Conservation (phyloP, 2,113 vertebrate genomes). For the Colossoma macropomum region DNA sequence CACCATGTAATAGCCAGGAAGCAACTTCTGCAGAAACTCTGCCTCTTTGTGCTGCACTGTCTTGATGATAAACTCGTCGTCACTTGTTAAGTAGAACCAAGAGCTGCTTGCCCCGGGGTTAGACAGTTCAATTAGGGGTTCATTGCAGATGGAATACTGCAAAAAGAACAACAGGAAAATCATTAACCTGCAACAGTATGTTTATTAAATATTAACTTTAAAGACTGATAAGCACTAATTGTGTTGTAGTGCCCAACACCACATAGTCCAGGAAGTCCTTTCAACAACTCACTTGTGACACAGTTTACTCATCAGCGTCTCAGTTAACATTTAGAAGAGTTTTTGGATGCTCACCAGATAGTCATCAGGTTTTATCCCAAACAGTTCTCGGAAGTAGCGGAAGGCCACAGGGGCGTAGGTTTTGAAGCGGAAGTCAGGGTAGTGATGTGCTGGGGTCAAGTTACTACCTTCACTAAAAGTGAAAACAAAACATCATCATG, state of each 20-base stretch:
- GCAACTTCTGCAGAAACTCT: slow-evolving; percentile 95
- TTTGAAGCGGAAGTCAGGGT: slow-evolving; percentile 94
- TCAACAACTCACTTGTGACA: background rate
- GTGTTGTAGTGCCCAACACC: background rate
- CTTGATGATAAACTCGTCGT: slow-evolving; percentile 98
- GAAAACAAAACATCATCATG: slow-evolving; percentile 14
- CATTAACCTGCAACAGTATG: background rate
- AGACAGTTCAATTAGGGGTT: slow-evolving; percentile 92
- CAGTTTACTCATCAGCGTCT: background rate
- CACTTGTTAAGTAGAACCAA: slow-evolving; percentile 95
- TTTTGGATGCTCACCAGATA: slow-evolving; percentile 86
- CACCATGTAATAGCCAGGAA: slow-evolving; percentile 98
- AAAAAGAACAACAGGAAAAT: slow-evolving; percentile 44
- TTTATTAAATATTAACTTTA: background rate
- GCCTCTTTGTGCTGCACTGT: slow-evolving; percentile 97
- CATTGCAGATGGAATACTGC: slow-evolving; percentile 93
- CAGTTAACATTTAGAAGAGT: background rate
- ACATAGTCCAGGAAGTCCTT: background rate
- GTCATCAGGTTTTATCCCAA: slow-evolving; percentile 95
- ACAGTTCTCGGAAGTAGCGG: slow-evolving; percentile 96
- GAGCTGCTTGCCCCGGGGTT: slow-evolving; percentile 97
- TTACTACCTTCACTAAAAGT: slow-evolving; percentile 89
- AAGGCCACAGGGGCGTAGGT: slow-evolving; percentile 95
- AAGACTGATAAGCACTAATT: background rate
- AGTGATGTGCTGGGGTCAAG: slow-evolving; percentile 95